A percentile compares a stretch with the other conserved stretches of the same genome.
These are phyloP conservation scores for Zaprionus tsacasi DNA, from an alignment of 1,140 invertebrate genomes.

Conservation along the genomic window DNA sequence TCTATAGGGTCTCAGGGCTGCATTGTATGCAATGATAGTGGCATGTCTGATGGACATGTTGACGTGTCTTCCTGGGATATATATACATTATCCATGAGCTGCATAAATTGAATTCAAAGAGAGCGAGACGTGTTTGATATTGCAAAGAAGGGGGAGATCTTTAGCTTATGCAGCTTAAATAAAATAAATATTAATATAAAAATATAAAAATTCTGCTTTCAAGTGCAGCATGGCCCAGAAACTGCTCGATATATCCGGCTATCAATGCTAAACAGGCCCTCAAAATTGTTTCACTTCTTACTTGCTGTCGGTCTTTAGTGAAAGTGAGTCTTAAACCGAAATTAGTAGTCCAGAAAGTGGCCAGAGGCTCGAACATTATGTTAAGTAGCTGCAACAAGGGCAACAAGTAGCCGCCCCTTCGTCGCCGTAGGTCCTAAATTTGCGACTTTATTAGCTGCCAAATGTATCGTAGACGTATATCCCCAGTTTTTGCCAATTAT, in stretches of 20 bases:
- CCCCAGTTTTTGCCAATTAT: constrained; percentile 47
- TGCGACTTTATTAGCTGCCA: constrained; percentile 68
- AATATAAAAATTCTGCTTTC: background rate
- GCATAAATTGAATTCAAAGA: constrained; percentile 39
- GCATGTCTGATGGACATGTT: constrained; percentile 55
- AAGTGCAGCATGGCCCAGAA: background rate
- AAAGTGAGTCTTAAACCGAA: constrained; percentile 63
- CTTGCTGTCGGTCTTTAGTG: constrained; percentile 41
- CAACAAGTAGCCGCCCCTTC: constrained; percentile 55
- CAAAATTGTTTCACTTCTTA: constrained; percentile 6
- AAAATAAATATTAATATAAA: background rate
- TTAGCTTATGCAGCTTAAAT: background rate
- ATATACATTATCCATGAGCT: constrained; percentile 35
- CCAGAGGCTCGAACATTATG: constrained; percentile 34
- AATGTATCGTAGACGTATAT: constrained; percentile 46
- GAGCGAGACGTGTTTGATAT: constrained; percentile 23
- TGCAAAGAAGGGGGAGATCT: background rate
- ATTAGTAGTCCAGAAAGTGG: constrained; percentile 64
- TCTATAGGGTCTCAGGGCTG: constrained; percentile 19
- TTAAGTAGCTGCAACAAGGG: constrained; percentile 22
- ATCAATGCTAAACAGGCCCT: constrained; percentile 42
- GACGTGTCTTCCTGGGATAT: constrained; percentile 37
- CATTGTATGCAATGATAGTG: constrained; percentile 22
- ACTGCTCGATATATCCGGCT: constrained; percentile 27
- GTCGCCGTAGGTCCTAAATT: constrained; percentile 55